Percentiles rank a stretch among this genome's conserved stretches.
Evolutionary conservation across 2,797 vertebrate species (phyloP).

Genomic region (Hemitrygon akajei): DNA sequence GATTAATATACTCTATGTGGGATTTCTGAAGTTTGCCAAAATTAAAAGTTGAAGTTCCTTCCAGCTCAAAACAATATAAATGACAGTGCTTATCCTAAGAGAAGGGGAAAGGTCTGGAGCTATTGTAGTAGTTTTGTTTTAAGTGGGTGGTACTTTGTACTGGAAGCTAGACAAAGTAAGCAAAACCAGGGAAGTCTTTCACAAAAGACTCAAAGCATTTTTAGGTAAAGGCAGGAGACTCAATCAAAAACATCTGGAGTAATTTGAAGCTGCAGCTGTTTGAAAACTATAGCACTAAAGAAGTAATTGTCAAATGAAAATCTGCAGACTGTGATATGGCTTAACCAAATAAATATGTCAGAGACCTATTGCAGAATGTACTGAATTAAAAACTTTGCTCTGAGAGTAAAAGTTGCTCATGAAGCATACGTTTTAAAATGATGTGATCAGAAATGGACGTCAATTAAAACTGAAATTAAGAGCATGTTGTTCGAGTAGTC

Average conservation of each 20-base stretch:
- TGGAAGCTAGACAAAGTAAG: constrained; percentile 18
- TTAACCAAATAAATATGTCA: too few species aligned
- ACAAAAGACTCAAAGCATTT: not conserved
- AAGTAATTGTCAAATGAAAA: not conserved
- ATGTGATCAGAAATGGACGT: not conserved
- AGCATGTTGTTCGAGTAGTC: not conserved
- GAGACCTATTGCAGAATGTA: not conserved
- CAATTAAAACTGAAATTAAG: not conserved
- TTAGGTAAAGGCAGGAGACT: not conserved
- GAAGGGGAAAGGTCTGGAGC: not conserved
- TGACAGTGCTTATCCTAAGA: not conserved
- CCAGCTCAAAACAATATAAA: not conserved
- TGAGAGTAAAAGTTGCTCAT: not conserved
- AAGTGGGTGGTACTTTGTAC: too few species aligned
- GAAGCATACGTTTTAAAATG: not conserved
- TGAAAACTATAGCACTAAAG: not conserved
- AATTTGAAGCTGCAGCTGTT: not conserved
- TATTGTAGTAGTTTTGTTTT: too few species aligned
- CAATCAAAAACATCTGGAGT: not conserved
- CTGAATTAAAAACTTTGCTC: too few species aligned
- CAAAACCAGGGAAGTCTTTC: not conserved
- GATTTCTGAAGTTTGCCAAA: not conserved
- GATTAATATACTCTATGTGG: not conserved
- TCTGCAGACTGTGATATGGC: not conserved
- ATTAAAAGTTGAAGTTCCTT: not conserved